phyloP scores from a whole-genome alignment of 2,888 invertebrate species.

The Tortrix viridana region DNA sequence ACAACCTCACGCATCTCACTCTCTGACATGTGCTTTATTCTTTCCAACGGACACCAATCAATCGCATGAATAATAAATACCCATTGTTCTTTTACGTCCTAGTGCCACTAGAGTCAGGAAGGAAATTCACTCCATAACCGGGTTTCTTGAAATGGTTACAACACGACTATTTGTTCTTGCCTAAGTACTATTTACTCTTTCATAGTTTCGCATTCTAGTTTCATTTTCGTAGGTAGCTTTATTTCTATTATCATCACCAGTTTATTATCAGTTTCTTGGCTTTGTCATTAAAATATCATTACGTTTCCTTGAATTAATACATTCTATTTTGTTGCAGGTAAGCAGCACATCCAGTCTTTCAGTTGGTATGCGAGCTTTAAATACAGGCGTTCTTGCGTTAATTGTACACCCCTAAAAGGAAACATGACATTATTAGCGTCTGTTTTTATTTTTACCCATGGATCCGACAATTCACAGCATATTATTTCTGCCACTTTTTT shows the following conservation, averaged over 20 bases:
- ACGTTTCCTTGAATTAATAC: slow-evolving; percentile 23
- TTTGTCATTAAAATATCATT: slow-evolving; percentile 5
- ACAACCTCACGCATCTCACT: slow-evolving; percentile 23
- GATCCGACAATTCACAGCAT: slow-evolving; percentile 21
- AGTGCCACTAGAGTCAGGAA: slow-evolving; percentile 21
- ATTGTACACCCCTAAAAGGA: slow-evolving; percentile 22
- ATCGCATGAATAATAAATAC: slow-evolving; percentile 31
- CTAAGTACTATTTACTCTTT: slow-evolving; percentile 1
- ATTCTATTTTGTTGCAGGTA: slow-evolving; percentile 57
- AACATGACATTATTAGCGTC: slow-evolving; percentile 29
- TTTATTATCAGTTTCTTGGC: not conserved
- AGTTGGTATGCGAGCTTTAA: slow-evolving; percentile 42
- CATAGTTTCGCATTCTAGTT: not conserved
- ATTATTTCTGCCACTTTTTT: slow-evolving; percentile 34
- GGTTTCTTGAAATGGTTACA: slow-evolving; percentile 26
- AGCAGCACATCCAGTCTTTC: slow-evolving; percentile 42
- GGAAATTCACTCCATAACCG: slow-evolving; percentile 26
- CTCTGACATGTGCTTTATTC: slow-evolving; percentile 32
- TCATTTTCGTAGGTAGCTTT: not conserved
- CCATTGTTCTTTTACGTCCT: slow-evolving; percentile 27
- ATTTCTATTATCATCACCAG: not conserved
- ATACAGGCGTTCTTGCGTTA: slow-evolving; percentile 27
- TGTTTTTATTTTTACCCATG: slow-evolving; percentile 36
- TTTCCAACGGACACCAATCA: slow-evolving; percentile 32
- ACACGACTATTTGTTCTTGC: slow-evolving; percentile 17